phyloP scores from a whole-genome alignment of 2,113 vertebrate species.

The Aegotheles bennettii region DNA sequence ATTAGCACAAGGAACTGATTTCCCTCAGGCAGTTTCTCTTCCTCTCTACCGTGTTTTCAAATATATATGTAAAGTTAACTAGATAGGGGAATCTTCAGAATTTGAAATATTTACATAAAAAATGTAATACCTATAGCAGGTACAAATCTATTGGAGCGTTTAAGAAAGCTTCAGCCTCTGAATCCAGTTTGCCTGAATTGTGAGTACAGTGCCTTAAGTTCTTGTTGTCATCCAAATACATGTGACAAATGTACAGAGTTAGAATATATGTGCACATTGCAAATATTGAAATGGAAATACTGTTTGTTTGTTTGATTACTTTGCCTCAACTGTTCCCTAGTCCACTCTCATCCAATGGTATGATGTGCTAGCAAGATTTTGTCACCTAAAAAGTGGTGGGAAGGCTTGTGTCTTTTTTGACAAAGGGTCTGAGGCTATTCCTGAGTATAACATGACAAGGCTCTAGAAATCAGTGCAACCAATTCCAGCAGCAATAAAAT shows the following conservation, averaged over 20 bases:
- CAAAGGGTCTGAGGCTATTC: not conserved
- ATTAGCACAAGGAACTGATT: not conserved
- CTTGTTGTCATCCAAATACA: not conserved
- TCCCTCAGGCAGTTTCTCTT: not conserved
- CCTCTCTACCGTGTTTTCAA: not conserved
- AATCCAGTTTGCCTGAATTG: not conserved
- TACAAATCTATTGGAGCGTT: not conserved
- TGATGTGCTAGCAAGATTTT: not conserved
- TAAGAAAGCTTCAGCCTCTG: not conserved
- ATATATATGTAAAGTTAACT: not conserved
- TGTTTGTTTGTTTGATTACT: not conserved
- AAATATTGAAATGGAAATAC: not conserved
- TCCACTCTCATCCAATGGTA: not conserved
- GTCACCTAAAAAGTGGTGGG: not conserved
- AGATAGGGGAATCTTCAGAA: not conserved
- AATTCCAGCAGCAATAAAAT: not conserved
- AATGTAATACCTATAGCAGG: accelerated
- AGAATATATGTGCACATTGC: not conserved
- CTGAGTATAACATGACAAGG: not conserved
- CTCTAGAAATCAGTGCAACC: not conserved
- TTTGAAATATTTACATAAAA: not conserved
- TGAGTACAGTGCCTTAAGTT: not conserved
- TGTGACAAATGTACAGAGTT: accelerated
- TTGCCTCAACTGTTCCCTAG: not conserved
- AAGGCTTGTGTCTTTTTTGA: not conserved